These are phyloP conservation scores for Microcaecilia unicolor DNA, from an alignment of 2,797 vertebrate species.

Conservation along the genomic window DNA sequence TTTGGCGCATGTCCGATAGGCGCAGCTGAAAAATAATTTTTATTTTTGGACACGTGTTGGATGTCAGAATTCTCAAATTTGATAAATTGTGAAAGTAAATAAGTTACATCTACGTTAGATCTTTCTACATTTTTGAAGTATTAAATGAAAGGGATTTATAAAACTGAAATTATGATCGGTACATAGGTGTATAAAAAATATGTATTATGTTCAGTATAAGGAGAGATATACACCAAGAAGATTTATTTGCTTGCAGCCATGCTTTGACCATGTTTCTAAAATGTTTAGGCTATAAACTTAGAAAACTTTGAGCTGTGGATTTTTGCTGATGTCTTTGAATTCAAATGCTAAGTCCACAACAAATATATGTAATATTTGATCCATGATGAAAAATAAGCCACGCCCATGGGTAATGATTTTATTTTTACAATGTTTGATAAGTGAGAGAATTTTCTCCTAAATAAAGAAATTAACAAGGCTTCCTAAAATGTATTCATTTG, in stretches of 20 bases:
- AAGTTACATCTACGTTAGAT: too few species aligned
- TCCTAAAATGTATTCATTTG: conserved; percentile 32
- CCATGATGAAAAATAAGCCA: not conserved
- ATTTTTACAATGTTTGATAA: not conserved
- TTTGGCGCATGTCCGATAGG: too few species aligned
- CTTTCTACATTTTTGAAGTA: too few species aligned
- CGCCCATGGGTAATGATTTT: not conserved
- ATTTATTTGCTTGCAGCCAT: conserved; percentile 10
- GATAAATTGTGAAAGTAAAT: too few species aligned
- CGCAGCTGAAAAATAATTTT: too few species aligned
- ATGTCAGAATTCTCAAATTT: too few species aligned
- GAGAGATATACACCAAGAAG: not conserved
- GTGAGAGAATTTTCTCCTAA: not conserved
- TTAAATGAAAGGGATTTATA: not conserved
- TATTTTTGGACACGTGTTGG: too few species aligned
- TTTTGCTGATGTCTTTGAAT: conserved; percentile 14
- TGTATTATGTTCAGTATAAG: not conserved
- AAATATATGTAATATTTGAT: conserved; percentile 12
- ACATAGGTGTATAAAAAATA: not conserved
- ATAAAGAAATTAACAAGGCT: not conserved
- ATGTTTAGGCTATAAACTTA: not conserved
- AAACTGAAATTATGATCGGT: not conserved
- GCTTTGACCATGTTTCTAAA: conserved; percentile 2
- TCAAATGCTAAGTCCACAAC: not conserved
- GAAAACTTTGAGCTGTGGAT: not conserved